Percentiles rank a stretch among this genome's conserved stretches.
These are phyloP conservation scores for Triops cancriformis DNA, from an alignment of 1,140 invertebrate genomes.

Conservation along the genomic window DNA sequence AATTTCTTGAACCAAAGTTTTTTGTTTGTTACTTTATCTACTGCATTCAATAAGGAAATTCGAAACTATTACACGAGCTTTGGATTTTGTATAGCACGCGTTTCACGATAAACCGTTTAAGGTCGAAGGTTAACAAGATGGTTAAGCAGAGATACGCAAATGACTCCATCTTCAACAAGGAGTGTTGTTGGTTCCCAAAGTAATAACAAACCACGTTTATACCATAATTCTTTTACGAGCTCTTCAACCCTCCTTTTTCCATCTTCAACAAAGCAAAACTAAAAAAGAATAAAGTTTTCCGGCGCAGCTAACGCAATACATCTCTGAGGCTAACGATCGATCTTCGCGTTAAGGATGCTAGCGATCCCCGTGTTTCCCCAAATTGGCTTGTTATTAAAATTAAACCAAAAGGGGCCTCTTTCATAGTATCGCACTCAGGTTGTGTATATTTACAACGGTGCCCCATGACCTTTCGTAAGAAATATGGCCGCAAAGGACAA, in stretches of 20 bases:
- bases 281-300: neutral
- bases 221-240: too few relatives aligned
- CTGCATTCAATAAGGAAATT: neutral
- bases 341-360: neutral
- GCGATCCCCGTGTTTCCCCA: neutral
- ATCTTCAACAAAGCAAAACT: neutral
- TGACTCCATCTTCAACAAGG: constrained; percentile 9
- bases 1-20: too few relatives aligned
- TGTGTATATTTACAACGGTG: neutral
- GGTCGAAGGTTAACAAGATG: neutral
- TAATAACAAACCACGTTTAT: neutral
- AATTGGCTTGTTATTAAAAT: neutral
- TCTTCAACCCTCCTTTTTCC: neutral
- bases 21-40: neutral
- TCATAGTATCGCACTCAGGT: neutral
- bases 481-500: neutral
- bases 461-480: neutral
- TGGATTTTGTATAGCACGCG: neutral
- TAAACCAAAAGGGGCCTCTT: neutral
- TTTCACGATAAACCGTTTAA: neutral
- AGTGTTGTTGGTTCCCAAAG: neutral
- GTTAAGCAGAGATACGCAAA: constrained; percentile 4
- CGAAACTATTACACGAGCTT: neutral
- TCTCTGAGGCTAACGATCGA: neutral
- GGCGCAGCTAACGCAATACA: neutral